phyloP scores from a whole-genome alignment of 2,797 vertebrate species.

The Enteromius trimaculatus region DNA sequence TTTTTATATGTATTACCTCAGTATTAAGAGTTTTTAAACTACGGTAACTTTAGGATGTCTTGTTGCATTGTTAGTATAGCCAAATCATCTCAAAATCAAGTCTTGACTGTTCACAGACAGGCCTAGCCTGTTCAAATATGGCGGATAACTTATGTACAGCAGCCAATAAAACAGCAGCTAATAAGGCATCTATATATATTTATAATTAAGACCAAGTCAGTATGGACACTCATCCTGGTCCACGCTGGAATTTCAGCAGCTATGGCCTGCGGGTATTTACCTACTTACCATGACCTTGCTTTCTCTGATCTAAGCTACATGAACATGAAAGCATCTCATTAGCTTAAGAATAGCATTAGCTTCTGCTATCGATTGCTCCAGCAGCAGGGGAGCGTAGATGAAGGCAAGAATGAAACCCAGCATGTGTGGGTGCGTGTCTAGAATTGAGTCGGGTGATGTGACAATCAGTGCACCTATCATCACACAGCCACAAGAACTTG shows the following conservation, averaged over 20 bases:
- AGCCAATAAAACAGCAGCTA: not conserved
- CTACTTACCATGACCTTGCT: slow-evolving; percentile 22
- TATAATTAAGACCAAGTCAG: not conserved
- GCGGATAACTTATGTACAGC: not conserved
- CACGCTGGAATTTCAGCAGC: not conserved
- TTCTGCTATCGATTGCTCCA: slow-evolving; percentile 9
- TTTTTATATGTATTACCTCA: not conserved
- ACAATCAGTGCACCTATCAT: not conserved
- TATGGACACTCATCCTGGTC: slow-evolving; percentile 2
- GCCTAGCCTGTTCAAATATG: not conserved
- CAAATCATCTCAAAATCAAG: not conserved
- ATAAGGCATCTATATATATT: not conserved
- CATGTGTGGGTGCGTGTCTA: not conserved
- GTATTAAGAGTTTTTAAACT: not conserved
- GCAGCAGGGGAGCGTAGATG: not conserved
- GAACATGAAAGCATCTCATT: slow-evolving; percentile 25
- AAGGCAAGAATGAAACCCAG: not conserved
- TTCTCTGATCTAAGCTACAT: slow-evolving; percentile 22
- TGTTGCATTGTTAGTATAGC: not conserved
- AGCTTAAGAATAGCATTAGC: slow-evolving; percentile 15
- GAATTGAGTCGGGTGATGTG: not conserved
- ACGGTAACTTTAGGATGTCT: not conserved
- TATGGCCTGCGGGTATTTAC: not conserved
- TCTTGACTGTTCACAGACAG: not conserved
- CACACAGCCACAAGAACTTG: not conserved